These are phyloP conservation scores for Equus przewalskii DNA, from an alignment of 2,113 vertebrate species.

Conservation along the genomic window DNA sequence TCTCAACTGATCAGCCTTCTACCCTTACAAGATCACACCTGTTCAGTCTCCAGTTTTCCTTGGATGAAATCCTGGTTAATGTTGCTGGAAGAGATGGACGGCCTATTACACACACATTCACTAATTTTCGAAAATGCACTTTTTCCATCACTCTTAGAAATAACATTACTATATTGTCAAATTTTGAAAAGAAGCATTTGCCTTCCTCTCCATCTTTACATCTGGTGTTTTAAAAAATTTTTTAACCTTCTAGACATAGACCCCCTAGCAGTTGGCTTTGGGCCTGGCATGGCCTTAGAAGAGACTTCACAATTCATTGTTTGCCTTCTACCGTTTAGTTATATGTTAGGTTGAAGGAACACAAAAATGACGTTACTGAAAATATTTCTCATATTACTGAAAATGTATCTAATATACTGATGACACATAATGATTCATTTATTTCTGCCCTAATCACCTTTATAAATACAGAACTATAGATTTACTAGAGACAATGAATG, in stretches of 20 bases:
- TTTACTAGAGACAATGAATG: neutral
- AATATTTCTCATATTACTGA: neutral
- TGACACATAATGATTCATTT: neutral
- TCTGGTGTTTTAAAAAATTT: neutral
- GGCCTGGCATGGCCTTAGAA: neutral
- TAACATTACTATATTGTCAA: neutral
- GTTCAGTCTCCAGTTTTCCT: conserved; percentile 37
- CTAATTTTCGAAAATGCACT: neutral
- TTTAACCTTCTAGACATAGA: neutral
- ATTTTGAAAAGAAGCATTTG: neutral
- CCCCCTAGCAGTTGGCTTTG: neutral
- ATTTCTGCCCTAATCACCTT: neutral
- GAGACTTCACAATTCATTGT: conserved; percentile 16
- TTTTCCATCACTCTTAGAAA: neutral
- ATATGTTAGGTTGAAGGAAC: neutral
- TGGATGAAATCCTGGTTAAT: conserved; percentile 23
- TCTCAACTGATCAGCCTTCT: neutral
- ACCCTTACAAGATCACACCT: neutral
- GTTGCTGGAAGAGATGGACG: neutral
- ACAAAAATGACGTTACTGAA: neutral
- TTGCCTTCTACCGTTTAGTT: neutral
- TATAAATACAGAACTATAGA: conserved; percentile 41
- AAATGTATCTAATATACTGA: neutral
- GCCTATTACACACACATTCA: neutral
- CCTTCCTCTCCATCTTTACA: neutral